phyloP scores from a whole-genome alignment of 2,113 vertebrate genomes.

The Malurus alboscapulatus region DNA sequence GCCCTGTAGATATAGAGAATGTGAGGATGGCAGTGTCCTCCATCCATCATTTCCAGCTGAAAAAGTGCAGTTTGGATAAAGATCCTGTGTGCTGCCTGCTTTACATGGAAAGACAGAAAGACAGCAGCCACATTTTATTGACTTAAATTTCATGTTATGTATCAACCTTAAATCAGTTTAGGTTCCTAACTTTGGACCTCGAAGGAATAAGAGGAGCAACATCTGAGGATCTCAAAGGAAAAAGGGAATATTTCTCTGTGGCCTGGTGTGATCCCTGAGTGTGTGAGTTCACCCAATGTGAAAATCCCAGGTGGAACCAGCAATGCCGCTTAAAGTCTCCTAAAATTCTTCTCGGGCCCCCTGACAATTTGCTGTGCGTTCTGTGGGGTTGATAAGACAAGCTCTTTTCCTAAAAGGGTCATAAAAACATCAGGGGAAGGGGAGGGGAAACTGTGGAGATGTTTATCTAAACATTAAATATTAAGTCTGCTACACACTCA shows the following conservation, averaged over 20 bases:
- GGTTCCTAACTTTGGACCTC: not conserved
- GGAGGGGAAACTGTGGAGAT: not conserved
- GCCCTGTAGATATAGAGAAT: not conserved
- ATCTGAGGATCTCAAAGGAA: not conserved
- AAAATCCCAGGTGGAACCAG: not conserved
- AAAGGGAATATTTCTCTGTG: not conserved
- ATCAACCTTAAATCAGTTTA: not conserved
- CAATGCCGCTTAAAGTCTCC: not conserved
- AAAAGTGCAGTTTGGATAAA: not conserved
- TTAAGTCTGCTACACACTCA: not conserved
- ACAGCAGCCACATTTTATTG: not conserved
- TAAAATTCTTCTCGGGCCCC: not conserved
- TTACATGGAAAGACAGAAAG: fast-evolving
- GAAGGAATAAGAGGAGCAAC: not conserved
- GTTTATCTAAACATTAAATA: not conserved
- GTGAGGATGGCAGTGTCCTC: not conserved
- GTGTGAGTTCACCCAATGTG: not conserved
- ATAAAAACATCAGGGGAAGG: fast-evolving
- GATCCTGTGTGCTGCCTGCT: not conserved
- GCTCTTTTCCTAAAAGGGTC: not conserved
- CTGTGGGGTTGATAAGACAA: not conserved
- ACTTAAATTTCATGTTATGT: not conserved
- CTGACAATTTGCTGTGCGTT: not conserved
- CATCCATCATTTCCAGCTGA: slow-evolving; percentile 12
- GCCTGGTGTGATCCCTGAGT: not conserved